Conservation (phyloP, 1,140 invertebrate species). For the Trichomalopsis sarcophagae region DNA sequence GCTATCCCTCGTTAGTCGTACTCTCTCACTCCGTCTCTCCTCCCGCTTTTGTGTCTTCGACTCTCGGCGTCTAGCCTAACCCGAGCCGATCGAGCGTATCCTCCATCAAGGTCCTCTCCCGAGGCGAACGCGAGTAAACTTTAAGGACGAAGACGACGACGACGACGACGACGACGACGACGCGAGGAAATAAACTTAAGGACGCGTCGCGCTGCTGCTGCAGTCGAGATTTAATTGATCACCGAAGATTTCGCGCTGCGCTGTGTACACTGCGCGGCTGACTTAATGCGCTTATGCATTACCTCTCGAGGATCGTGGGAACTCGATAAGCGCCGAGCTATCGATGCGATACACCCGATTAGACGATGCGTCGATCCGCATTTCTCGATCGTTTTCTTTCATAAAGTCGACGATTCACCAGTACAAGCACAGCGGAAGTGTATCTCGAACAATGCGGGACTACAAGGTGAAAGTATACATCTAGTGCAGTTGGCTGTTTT, state of each 20-base stretch:
- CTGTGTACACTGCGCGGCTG: background rate
- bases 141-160: background rate
- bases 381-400: background rate
- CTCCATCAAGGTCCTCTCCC: conserved; percentile 29
- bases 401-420: no score
- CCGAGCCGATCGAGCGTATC: conserved; percentile 13
- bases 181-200: conserved; percentile 18
- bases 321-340: background rate
- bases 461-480: background rate
- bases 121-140: conserved; percentile 4
- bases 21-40: background rate
- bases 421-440: background rate
- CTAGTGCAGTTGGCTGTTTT: background rate
- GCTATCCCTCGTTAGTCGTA: conserved; percentile 20
- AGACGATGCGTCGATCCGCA: background rate
- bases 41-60: conserved; percentile 22
- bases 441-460: background rate
- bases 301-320: background rate
- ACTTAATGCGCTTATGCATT: background rate
- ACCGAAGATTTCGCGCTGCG: background rate
- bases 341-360: background rate
- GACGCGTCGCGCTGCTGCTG: background rate
- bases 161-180: background rate
- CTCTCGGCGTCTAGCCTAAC: conserved; percentile 7
- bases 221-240: conserved; percentile 30